These are phyloP conservation scores for Oreochromis spilurus DNA, from an alignment of 2,113 vertebrate species.

Conservation along the genomic window DNA sequence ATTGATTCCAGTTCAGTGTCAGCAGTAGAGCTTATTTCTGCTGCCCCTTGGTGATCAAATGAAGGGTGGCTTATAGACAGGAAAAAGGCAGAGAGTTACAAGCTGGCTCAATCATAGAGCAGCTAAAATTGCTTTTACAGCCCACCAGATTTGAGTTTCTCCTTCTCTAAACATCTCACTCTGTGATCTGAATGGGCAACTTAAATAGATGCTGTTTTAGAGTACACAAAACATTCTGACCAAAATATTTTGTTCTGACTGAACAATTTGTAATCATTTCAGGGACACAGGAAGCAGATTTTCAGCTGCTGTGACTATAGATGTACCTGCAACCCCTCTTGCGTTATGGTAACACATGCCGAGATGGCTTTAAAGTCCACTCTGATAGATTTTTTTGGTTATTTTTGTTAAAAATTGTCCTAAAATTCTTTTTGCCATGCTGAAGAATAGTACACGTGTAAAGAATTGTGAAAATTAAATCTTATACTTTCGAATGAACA, in stretches of 20 bases:
- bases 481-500: background rate
- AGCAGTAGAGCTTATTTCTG: background rate
- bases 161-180: background rate
- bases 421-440: background rate
- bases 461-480: background rate
- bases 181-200: background rate
- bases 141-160: background rate
- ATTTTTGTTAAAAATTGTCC: background rate
- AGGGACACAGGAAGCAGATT: conserved; percentile 32
- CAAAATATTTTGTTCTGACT: background rate
- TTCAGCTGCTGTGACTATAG: conserved; percentile 59
- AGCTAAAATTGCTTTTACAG: background rate
- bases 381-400: background rate
- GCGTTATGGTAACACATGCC: background rate
- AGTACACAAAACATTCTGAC: background rate
- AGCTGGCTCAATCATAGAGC: background rate
- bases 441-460: background rate
- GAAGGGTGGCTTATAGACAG: too few relatives aligned
- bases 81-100: background rate
- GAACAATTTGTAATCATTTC: conserved; percentile 3
- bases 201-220: background rate
- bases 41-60: background rate
- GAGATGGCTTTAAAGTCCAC: background rate
- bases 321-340: conserved; percentile 38
- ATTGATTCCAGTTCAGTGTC: background rate